Conservation (phyloP, 1,140 invertebrate genomes). For the Zaprionus gabonicus region DNA sequence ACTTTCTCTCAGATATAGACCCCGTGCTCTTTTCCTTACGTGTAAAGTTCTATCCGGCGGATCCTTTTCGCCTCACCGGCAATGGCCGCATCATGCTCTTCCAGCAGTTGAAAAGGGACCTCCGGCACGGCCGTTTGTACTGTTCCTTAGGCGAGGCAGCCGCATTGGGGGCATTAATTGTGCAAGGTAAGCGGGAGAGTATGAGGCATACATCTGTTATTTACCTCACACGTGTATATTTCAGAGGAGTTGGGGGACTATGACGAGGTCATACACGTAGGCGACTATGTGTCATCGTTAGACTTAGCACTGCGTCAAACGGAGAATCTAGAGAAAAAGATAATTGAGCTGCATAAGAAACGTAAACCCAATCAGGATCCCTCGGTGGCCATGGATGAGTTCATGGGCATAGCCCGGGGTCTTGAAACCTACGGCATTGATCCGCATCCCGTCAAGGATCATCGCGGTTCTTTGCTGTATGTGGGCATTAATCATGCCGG, state of each 20-base stretch:
- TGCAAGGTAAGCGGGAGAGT: conserved; percentile 90
- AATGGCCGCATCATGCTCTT: conserved; percentile 87
- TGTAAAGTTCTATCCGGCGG: conserved; percentile 97
- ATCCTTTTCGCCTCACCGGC: conserved; percentile 88
- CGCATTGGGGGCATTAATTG: conserved; percentile 94
- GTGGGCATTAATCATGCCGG: conserved; percentile 97
- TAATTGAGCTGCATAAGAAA: conserved; percentile 94
- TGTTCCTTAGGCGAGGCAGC: conserved; percentile 95
- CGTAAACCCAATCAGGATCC: conserved; percentile 83
- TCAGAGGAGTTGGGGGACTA: conserved; percentile 97
- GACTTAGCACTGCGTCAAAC: conserved; percentile 97
- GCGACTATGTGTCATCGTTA: conserved; percentile 96
- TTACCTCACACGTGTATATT: background rate
- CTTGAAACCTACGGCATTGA: conserved; percentile 98
- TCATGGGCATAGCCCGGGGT: conserved; percentile 88
- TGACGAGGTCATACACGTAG: conserved; percentile 93
- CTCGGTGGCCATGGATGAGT: conserved; percentile 74
- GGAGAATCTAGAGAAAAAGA: conserved; percentile 94
- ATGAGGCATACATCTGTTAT: background rate
- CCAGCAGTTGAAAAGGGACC: conserved; percentile 96
- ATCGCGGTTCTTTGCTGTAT: conserved; percentile 91
- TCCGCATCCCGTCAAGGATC: conserved; percentile 97
- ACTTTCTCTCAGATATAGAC: conserved; percentile 88
- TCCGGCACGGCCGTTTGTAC: conserved; percentile 96
- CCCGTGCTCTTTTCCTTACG: conserved; percentile 96